A percentile compares a stretch with the other conserved stretches of the same genome.
Conservation (phyloP, 2,113 vertebrate genomes). For the Dissostichus mawsoni region DNA sequence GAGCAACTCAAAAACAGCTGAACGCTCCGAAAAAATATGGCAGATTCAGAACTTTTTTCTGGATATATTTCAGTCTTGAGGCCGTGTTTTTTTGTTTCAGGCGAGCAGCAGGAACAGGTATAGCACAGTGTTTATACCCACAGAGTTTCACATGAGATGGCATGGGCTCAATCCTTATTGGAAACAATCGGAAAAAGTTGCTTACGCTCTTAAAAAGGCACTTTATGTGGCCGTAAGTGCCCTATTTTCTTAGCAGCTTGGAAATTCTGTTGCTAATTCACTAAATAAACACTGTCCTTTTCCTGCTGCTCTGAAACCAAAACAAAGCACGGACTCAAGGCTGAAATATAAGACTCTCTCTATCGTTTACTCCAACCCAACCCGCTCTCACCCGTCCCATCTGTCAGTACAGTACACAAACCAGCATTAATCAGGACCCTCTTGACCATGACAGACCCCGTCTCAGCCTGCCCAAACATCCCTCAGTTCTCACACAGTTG, state of each 20-base stretch:
- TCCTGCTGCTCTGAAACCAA: conserved; percentile 16
- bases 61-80: conserved; percentile 35
- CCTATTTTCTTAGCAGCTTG: conserved; percentile 22
- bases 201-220: too few relatives aligned
- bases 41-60: too few relatives aligned
- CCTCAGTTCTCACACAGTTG: conserved; percentile 69
- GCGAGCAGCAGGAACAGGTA: conserved; percentile 9
- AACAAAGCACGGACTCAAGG: conserved; percentile 2
- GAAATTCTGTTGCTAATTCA: background rate
- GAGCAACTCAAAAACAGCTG: too few relatives aligned
- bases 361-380: conserved; percentile 30
- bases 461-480: conserved; percentile 46
- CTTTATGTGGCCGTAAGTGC: background rate
- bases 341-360: conserved; percentile 48
- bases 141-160: background rate
- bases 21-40: too few relatives aligned
- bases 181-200: too few relatives aligned
- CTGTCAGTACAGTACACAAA: conserved; percentile 54
- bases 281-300: background rate
- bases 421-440: conserved; percentile 64
- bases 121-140: background rate
- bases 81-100: conserved; percentile 8
- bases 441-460: conserved; percentile 54
- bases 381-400: conserved; percentile 38
- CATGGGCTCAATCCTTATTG: too few relatives aligned